Percentiles rank a stretch among this genome's conserved stretches.
Evolutionary conservation across 2,113 vertebrate species (phyloP).

Genomic region (Pithys albifrons): DNA sequence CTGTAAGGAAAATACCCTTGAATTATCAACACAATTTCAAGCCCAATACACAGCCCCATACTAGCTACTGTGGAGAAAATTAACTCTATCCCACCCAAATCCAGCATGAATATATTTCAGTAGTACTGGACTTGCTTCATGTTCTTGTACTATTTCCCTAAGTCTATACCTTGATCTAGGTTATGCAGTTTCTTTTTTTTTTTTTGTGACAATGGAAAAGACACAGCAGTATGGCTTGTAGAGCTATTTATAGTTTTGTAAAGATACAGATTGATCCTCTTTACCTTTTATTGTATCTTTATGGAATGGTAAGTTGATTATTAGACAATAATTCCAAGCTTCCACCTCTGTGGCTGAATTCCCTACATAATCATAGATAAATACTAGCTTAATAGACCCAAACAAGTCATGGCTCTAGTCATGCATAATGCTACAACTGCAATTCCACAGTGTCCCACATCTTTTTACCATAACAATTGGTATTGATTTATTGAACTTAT

Average conservation of each 20-base stretch:
- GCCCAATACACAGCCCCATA: neutral
- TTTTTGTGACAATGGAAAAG: neutral
- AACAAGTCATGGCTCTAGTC: constrained; percentile 82
- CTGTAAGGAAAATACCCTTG: neutral
- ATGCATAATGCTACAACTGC: constrained; percentile 58
- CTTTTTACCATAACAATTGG: constrained; percentile 82
- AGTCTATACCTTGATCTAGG: neutral
- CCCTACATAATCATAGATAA: constrained; percentile 70
- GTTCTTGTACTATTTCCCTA: neutral
- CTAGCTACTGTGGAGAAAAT: neutral
- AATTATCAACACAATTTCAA: neutral
- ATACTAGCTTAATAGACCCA: constrained; percentile 79
- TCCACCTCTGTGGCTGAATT: constrained; percentile 81
- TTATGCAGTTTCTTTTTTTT: neutral
- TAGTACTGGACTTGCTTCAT: neutral
- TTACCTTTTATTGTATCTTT: constrained; percentile 40
- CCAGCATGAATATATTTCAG: neutral
- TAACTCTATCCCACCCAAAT: neutral
- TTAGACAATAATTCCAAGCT: constrained; percentile 81
- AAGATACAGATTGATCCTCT: constrained; percentile 28
- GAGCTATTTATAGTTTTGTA: neutral
- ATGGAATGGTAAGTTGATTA: constrained; percentile 81
- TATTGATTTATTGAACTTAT: constrained; percentile 90
- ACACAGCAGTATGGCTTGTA: neutral
- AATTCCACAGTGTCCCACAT: constrained; percentile 76